Conservation (phyloP, 2,797 vertebrate genomes). For the Tachyglossus aculeatus region DNA sequence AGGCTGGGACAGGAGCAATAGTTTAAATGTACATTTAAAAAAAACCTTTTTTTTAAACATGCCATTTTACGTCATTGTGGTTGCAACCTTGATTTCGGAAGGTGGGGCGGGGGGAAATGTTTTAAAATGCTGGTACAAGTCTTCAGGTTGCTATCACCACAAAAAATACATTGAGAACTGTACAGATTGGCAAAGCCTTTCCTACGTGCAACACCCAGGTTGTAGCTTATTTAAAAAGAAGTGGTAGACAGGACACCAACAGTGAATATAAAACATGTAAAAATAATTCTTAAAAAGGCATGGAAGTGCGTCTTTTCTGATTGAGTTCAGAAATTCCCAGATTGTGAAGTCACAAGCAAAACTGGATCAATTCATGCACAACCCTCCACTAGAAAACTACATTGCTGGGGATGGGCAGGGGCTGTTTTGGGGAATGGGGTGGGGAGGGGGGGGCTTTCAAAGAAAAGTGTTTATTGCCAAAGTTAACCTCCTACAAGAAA, state of each 20-base stretch:
- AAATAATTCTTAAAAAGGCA: slow-evolving; percentile 75
- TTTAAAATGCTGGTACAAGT: slow-evolving; percentile 74
- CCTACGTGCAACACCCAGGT: slow-evolving; percentile 66
- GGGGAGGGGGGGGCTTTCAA: slow-evolving; percentile 54
- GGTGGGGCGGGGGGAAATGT: neutral
- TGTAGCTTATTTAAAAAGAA: slow-evolving; percentile 74
- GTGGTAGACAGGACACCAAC: slow-evolving; percentile 71
- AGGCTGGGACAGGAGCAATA: slow-evolving; percentile 55
- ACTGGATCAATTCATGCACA: slow-evolving; percentile 72
- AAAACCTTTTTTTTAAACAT: slow-evolving; percentile 39
- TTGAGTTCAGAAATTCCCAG: slow-evolving; percentile 67
- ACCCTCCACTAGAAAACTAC: slow-evolving; percentile 76
- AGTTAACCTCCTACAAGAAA: slow-evolving; percentile 78
- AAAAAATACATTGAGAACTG: slow-evolving; percentile 52
- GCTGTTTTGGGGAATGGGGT: no score
- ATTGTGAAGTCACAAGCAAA: slow-evolving; percentile 68
- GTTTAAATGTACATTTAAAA: slow-evolving; percentile 37
- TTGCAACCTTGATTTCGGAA: slow-evolving; percentile 62
- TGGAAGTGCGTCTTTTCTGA: slow-evolving; percentile 75
- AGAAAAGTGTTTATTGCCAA: slow-evolving; percentile 82
- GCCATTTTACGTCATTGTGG: slow-evolving; percentile 52
- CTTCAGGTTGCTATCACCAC: slow-evolving; percentile 69
- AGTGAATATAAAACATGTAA: slow-evolving; percentile 77
- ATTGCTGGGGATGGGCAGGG: slow-evolving; percentile 24
- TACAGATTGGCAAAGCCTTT: slow-evolving; percentile 62